These are phyloP conservation scores for Calyptomena viridis DNA, from an alignment of 2,113 vertebrate genomes.

Conservation along the genomic window DNA sequence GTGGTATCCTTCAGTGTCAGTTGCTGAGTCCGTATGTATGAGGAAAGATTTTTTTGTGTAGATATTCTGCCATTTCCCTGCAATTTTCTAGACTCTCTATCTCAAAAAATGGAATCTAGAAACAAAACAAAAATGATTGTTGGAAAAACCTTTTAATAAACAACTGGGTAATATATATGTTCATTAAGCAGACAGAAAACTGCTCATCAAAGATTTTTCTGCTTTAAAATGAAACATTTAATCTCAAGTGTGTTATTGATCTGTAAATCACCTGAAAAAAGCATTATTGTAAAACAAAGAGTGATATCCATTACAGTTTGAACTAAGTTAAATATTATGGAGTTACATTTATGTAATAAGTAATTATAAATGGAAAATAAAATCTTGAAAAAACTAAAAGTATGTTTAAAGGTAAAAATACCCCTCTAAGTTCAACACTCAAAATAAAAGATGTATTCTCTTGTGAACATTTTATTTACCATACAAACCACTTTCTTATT, in stretches of 20 bases:
- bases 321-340: background rate
- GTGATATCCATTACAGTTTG: background rate
- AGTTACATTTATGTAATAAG: background rate
- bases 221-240: background rate
- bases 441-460: background rate
- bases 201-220: background rate
- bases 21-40: conserved; percentile 70
- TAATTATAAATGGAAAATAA: background rate
- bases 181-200: background rate
- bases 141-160: background rate
- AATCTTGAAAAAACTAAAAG: background rate
- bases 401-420: background rate
- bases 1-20: conserved; percentile 53
- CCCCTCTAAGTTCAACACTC: background rate
- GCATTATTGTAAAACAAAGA: background rate
- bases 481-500: background rate
- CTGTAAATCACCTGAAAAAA: background rate
- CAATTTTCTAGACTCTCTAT: conserved; percentile 71
- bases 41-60: conserved; percentile 89
- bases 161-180: background rate
- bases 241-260: background rate
- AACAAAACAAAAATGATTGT: background rate
- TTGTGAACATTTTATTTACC: background rate
- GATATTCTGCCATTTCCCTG: conserved; percentile 78
- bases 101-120: conserved; percentile 88